These are phyloP conservation scores for Beroe ovata DNA, from an alignment of 37 sponge, comb jelly and placozoan genomes.

Conservation along the genomic window DNA sequence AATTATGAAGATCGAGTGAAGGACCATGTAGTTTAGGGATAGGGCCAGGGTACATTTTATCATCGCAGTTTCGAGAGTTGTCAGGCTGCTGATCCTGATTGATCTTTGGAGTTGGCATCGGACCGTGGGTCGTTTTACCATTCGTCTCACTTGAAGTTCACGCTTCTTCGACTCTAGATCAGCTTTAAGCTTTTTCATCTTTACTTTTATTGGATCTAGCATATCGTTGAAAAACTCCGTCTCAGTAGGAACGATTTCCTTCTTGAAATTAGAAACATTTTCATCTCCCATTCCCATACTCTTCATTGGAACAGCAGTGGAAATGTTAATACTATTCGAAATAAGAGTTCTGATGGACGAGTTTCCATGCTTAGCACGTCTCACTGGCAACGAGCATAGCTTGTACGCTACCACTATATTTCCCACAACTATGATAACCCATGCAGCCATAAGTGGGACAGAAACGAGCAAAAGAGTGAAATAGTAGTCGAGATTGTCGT, in stretches of 20 bases:
- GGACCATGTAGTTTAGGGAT: constrained; percentile 11
- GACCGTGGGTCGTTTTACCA: neutral
- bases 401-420: constrained; percentile 4
- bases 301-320: neutral
- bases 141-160: neutral
- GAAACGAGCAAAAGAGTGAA: neutral
- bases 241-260: neutral
- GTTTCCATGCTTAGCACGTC: neutral
- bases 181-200: neutral
- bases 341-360: neutral
- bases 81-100: constrained; percentile 29
- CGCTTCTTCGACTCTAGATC: neutral
- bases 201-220: neutral
- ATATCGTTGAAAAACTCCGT: neutral
- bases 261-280: neutral
- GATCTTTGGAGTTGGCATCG: neutral
- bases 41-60: constrained; percentile 24
- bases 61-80: neutral
- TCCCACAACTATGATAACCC: constrained; percentile 27
- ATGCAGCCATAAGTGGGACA: neutral
- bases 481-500: neutral
- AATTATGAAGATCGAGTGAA: constrained; percentile 35
- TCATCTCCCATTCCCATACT: too few relatives aligned
- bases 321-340: neutral
- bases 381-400: neutral